Base-by-base conservation (phyloP, 1,140 invertebrate genomes). In the Drosophila quadrilineata region DNA sequence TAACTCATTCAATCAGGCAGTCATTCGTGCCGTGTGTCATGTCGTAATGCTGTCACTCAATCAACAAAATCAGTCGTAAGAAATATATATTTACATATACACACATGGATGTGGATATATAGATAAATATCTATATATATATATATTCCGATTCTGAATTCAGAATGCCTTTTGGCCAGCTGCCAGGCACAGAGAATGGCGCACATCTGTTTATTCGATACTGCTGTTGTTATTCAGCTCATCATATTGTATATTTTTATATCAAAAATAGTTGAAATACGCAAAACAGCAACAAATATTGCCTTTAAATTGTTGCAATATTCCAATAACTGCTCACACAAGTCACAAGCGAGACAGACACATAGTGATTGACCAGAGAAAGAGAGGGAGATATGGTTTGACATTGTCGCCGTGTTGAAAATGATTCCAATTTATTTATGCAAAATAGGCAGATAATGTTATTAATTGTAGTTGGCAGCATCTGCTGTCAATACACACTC, bases 131-230 rank as follows among this genome's bases (percentile, higher is more conserved):
- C n/a, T n/a, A n/a, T n/a, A n/a, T n/a, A n/a, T n/a, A n/a, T n/a
- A n/a, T n/a, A n/a, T n/a, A n/a, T n/a, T n/a, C n/a, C n/a, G n/a
- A n/a, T n/a, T n/a, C n/a, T n/a, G n/a, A n/a, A n/a, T n/a, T n/a
- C n/a, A n/a, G 46, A 71, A 75, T 57, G 74, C 49, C 69, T 62
- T 73, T 80, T 80, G 75, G 75, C 54, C 45, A 9, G 6, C 43
- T 80, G 75, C 75, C 75, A 80, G 71, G 19, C 46, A 24, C 36
- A 6, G n/a, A n/a, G 58, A 79, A 74, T 60, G 53, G 67, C 67
- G 71, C 75, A 80, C 75, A 82, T 80, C 76, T 80, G 75, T 71
- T 80, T 80, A 80, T 80, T 80, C 64, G 45, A 60, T 69, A 69
- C 56, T 72, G 73, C 65, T 63, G 60, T n/a, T n/a, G n/a, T n/a